These are phyloP conservation scores for Arizona elegans DNA, from an alignment of 2,113 vertebrate species.

Conservation along the genomic window DNA sequence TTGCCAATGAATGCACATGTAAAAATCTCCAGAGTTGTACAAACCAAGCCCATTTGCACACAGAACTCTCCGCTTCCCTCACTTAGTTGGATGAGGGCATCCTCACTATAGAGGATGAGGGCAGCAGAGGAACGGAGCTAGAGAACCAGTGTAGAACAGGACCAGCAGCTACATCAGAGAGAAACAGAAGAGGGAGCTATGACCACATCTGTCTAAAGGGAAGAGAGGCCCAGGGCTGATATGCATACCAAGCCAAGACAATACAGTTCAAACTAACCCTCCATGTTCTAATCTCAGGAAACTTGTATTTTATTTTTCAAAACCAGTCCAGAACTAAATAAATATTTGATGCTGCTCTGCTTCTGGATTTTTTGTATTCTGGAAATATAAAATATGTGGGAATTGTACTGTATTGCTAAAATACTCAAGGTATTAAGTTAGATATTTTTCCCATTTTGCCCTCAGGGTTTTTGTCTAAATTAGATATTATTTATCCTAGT, in stretches of 20 bases:
- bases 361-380: neutral
- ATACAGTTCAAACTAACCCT: neutral
- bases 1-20: neutral
- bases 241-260: neutral
- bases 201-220: neutral
- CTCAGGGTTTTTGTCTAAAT: neutral
- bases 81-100: neutral
- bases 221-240: neutral
- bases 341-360: neutral
- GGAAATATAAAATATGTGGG: neutral
- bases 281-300: neutral
- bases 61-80: neutral
- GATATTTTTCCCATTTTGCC: neutral
- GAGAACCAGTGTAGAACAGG: neutral
- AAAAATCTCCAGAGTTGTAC: neutral
- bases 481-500: neutral
- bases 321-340: neutral
- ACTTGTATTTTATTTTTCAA: neutral
- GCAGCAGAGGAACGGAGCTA: neutral
- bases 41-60: neutral
- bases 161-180: neutral
- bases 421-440: neutral
- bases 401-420: neutral
- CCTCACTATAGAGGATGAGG: neutral
- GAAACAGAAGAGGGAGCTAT: conserved; percentile 23